These are phyloP conservation scores for Hyperoplus immaculatus DNA, from an alignment of 2,797 vertebrate species.

Conservation along the genomic window DNA sequence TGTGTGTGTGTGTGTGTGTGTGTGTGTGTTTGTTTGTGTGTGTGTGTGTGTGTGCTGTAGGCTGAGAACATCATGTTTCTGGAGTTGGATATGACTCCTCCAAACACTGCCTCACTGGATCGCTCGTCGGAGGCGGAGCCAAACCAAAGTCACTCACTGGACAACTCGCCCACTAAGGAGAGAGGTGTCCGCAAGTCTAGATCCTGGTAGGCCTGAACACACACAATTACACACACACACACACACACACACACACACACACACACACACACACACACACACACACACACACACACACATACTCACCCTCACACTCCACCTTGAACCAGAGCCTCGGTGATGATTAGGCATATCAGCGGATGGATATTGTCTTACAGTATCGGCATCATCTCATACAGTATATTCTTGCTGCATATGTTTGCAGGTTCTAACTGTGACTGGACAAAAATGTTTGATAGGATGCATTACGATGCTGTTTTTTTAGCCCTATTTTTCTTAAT, in stretches of 20 bases:
- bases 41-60: constrained; percentile 71
- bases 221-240: background rate
- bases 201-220: constrained; percentile 87
- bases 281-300: too few species aligned
- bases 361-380: too few species aligned
- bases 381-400: too few species aligned
- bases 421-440: too few species aligned
- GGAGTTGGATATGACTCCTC: constrained; percentile 93
- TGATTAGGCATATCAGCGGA: too few species aligned
- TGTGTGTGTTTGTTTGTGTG: background rate
- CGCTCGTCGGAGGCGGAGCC: constrained; percentile 82
- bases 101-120: constrained; percentile 88
- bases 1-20: background rate
- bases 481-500: background rate
- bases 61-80: constrained; percentile 97
- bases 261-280: background rate
- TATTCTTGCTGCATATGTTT: too few species aligned
- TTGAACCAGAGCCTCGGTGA: too few species aligned
- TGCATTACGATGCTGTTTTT: too few species aligned
- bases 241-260: too few species aligned
- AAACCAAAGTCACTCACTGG: constrained; percentile 85
- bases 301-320: too few species aligned
- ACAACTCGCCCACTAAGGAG: constrained; percentile 87
- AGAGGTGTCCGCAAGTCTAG: constrained; percentile 89
- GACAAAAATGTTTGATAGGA: too few species aligned